A percentile compares a stretch with the other conserved stretches of the same genome.
Conservation (phyloP, 2,888 invertebrate species). For the Dioctria linearis region DNA sequence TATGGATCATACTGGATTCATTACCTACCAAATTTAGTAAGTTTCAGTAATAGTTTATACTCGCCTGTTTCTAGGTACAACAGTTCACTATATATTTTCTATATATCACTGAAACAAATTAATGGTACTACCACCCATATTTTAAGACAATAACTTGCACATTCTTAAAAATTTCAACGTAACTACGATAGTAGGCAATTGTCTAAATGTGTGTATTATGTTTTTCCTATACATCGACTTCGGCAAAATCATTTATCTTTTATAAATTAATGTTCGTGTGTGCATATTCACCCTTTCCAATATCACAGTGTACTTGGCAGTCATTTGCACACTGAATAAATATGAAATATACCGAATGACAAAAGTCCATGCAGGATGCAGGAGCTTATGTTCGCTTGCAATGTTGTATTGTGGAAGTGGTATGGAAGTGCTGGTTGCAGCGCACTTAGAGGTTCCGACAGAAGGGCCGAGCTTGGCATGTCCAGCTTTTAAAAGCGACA, state of each 20-base stretch:
- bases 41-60: no score
- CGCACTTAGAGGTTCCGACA: background rate
- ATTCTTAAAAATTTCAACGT: no score
- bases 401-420: background rate
- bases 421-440: background rate
- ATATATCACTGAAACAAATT: no score
- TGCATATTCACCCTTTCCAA: conserved; percentile 19
- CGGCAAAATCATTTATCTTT: conserved; percentile 12
- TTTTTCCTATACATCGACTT: background rate
- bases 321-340: conserved; percentile 48
- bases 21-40: no score
- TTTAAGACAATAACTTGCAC: no score
- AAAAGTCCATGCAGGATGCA: conserved; percentile 41
- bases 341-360: conserved; percentile 48
- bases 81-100: no score
- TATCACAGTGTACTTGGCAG: conserved; percentile 29
- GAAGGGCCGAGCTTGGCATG: conserved; percentile 10
- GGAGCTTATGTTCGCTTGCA: conserved; percentile 26
- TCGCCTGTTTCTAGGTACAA: no score
- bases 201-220: no score
- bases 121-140: no score
- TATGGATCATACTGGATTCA: no score
- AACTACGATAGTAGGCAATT: no score
- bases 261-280: conserved; percentile 29
- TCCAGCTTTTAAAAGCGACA: conserved; percentile 49